phyloP scores from a whole-genome alignment of 2,888 invertebrate genomes.

The Metellina segmentata region DNA sequence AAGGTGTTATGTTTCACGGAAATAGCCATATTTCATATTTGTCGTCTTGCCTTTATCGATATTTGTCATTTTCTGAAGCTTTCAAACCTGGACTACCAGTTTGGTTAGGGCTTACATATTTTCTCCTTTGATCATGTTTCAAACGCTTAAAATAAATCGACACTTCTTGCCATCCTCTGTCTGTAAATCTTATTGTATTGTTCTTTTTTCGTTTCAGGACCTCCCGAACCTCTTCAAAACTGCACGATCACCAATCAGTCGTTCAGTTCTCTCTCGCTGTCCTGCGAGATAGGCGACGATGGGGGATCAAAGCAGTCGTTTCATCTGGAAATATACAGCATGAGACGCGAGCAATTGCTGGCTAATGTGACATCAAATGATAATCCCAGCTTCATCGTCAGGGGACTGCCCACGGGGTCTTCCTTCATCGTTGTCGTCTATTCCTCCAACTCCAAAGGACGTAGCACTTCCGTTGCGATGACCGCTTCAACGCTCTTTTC shows the following conservation, averaged over 20 bases:
- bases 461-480: conserved; percentile 90
- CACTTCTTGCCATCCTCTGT: no score
- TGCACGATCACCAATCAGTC: conserved; percentile 93
- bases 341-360: conserved; percentile 85
- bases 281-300: conserved; percentile 93
- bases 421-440: conserved; percentile 89
- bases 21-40: no score
- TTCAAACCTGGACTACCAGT: no score
- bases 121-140: no score
- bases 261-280: conserved; percentile 89
- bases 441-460: conserved; percentile 91
- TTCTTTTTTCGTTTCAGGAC: conserved; percentile 83
- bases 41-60: no score
- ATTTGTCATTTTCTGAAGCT: no score
- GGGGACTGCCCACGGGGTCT: conserved; percentile 87
- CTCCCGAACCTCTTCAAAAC: conserved; percentile 95
- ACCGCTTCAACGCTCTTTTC: conserved; percentile 86
- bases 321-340: conserved; percentile 87
- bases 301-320: conserved; percentile 93
- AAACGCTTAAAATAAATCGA: no score
- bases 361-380: conserved; percentile 88
- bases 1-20: no score
- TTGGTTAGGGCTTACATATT: no score
- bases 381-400: conserved; percentile 87
- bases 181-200: no score